These are phyloP conservation scores for Drosophila repletoides DNA, from an alignment of 1,140 invertebrate species.

Conservation along the genomic window DNA sequence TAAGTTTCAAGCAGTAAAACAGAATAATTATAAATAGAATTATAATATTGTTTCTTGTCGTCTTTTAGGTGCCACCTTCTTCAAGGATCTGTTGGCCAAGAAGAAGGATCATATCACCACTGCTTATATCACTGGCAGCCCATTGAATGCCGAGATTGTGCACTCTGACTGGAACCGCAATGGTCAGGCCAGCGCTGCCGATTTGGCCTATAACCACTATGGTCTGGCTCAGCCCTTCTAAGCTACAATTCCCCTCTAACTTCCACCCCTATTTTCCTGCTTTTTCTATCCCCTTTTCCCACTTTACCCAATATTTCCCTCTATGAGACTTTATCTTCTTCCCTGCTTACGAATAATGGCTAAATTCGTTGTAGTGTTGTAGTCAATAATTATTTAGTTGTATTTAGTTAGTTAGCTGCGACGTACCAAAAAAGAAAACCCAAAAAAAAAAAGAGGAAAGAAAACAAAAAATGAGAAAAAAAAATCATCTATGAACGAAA, in stretches of 20 bases:
- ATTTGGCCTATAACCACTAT: slow-evolving; percentile 81
- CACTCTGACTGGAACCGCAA: slow-evolving; percentile 82
- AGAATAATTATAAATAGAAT: slow-evolving; percentile 42
- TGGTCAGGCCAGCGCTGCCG: slow-evolving; percentile 73
- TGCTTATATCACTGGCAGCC: slow-evolving; percentile 81
- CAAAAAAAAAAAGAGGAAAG: slow-evolving; percentile 1
- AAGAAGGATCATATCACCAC: slow-evolving; percentile 82
- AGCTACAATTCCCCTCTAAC: slow-evolving; percentile 23
- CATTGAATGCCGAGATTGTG: slow-evolving; percentile 81
- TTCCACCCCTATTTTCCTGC: slow-evolving; percentile 1
- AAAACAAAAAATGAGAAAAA: slow-evolving; percentile 41
- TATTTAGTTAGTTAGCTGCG: slow-evolving; percentile 78
- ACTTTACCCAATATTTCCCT: neutral
- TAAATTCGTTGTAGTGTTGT: slow-evolving; percentile 66
- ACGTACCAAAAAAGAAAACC: slow-evolving; percentile 69
- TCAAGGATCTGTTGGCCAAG: slow-evolving; percentile 81
- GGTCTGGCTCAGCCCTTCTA: slow-evolving; percentile 81
- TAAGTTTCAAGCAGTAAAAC: slow-evolving; percentile 19
- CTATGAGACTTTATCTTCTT: slow-evolving; percentile 48
- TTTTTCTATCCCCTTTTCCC: neutral
- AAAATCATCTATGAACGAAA: slow-evolving; percentile 17
- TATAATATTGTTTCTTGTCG: neutral
- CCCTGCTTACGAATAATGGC: slow-evolving; percentile 58
- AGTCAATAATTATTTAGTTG: slow-evolving; percentile 79
- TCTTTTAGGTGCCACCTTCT: slow-evolving; percentile 75